Percentiles rank a stretch among this genome's conserved stretches.
Conservation (phyloP, 2,888 invertebrate species). For the Himalopsyche kuldschensis region DNA sequence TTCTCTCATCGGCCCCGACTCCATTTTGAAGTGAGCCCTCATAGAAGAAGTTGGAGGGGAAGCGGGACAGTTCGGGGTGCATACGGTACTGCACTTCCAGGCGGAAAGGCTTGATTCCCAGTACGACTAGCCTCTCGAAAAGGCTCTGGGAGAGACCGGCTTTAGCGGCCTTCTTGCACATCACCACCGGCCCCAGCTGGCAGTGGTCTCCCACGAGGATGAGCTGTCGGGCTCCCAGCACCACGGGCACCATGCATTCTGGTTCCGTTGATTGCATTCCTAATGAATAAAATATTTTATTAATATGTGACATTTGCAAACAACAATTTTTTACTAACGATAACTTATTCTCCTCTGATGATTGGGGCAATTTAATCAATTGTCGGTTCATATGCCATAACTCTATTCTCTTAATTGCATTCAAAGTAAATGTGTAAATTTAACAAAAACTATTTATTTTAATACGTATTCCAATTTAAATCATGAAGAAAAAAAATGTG, state of each 20-base stretch:
- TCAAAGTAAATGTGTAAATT: no score
- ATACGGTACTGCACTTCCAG: conserved; percentile 98
- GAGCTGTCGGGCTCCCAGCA: conserved; percentile 93
- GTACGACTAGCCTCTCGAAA: conserved; percentile 94
- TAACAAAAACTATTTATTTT: no score
- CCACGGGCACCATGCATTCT: conserved; percentile 98
- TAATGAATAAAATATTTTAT: conserved; percentile 22
- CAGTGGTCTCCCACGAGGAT: conserved; percentile 99
- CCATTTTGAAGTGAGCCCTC: conserved; percentile 99
- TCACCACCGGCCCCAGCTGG: conserved; percentile 97
- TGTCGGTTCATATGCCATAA: no score
- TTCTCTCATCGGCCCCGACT: conserved; percentile 94
- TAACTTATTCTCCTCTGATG: no score
- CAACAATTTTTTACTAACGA: no score
- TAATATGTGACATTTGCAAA: not conserved
- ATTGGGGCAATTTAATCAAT: no score
- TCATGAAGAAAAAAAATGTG: no score
- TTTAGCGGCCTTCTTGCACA: conserved; percentile 98
- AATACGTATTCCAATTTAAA: no score
- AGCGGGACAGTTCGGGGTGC: conserved; percentile 97
- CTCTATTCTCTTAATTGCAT: no score
- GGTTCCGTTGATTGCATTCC: conserved; percentile 95
- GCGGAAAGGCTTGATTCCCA: conserved; percentile 95
- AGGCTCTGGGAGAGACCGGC: conserved; percentile 96
- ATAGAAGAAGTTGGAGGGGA: conserved; percentile 99